Base-by-base conservation (phyloP, 2,888 invertebrate species). In the Mechanitis messenoides region DNA sequence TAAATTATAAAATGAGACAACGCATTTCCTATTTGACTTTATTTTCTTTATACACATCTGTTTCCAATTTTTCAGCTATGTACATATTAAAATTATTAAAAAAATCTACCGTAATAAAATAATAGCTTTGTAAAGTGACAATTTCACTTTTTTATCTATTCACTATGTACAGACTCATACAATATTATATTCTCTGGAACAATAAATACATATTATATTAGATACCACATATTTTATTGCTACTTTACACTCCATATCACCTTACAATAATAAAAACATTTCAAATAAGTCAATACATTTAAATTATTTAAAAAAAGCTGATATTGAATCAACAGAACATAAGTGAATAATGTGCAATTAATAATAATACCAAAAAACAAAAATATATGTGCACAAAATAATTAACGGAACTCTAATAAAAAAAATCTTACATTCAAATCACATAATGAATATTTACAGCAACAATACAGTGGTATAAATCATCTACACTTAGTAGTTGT, bases 11-110 rank as follows among this genome's bases (percentile, higher is more conserved):
- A 67, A 73, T 63, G 73, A 73, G 59, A 58, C 71, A 62, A 65
- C 65, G 67, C 62, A 63, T 72, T 33, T 65, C 67, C 75, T 72
- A 71, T 73, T 79, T 72, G 72, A 69, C 76, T 84, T 85, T 83
- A 83, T 83, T 66, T 77, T 71, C 81, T 83, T 86, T 84, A 84
- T 84, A 86, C 85, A 87, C 76, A 79, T 83, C 78, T 81, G 77
- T 80, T 80, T 81, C 74, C 74, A 81, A 77, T 78, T 79, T 77
- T 76, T 77, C 78, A 78, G 78, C 78, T 88, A 87, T 85, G 76
- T 85, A 83, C 81, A 86, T 82, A 50, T 50, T 50, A 79, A 77
- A 80, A 77, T 77, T 76, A 80, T 76, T 78, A 77, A 78, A 79
- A 42, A 78, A 75, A 73, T 79, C 78, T 84, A 81, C 73, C 74